A percentile compares a stretch with the other conserved stretches of the same genome.
phyloP scores from a whole-genome alignment of 2,113 vertebrate species.

The Pachyramphus minor region DNA sequence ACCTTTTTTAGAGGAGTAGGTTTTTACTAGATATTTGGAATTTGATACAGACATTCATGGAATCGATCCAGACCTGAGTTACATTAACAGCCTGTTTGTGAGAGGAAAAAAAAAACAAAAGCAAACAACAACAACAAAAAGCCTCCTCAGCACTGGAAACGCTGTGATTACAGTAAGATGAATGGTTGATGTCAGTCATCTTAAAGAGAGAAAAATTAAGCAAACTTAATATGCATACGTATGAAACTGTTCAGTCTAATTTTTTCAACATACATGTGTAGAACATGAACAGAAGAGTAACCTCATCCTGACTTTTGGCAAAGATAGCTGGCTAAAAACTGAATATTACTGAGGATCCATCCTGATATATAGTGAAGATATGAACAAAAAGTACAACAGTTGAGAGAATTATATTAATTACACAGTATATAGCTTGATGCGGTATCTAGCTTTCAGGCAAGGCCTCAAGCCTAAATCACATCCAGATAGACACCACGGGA shows the following conservation, averaged over 20 bases:
- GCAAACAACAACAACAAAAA: too few species aligned
- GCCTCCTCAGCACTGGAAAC: background rate
- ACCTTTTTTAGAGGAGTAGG: background rate
- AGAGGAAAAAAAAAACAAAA: background rate
- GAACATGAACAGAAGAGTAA: background rate
- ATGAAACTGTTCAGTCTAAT: background rate
- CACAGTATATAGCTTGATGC: background rate
- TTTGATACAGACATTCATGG: background rate
- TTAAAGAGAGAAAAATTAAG: background rate
- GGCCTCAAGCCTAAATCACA: background rate
- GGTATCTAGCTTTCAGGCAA: background rate
- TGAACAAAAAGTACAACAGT: background rate
- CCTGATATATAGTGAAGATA: background rate
- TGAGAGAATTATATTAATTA: background rate
- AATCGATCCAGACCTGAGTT: background rate
- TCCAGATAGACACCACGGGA: background rate
- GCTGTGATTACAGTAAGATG: background rate
- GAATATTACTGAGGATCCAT: background rate
- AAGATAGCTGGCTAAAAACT: background rate
- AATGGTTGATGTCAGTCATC: background rate
- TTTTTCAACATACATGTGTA: background rate
- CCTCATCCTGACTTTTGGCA: background rate
- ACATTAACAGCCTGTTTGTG: background rate
- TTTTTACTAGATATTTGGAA: background rate
- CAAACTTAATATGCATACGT: background rate